phyloP scores from a whole-genome alignment of 30 jellyfish, hydroid and myxozoan species.

The Chrysaora quinquecirrha region DNA sequence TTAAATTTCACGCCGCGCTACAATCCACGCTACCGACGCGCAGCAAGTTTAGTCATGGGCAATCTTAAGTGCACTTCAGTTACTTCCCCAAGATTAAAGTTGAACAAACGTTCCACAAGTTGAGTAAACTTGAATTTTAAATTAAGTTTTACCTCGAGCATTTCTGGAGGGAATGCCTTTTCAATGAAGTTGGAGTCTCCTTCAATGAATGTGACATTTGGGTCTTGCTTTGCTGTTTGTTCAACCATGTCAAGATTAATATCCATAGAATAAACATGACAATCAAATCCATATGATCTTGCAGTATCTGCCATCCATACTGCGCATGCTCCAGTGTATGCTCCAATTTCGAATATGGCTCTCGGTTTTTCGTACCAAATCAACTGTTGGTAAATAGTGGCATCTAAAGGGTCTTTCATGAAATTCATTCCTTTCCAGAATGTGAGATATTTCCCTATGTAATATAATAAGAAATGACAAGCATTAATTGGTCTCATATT shows the following conservation, averaged over 20 bases:
- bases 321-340: constrained; percentile 92
- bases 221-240: constrained; percentile 11
- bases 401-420: constrained; percentile 80
- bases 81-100: too few species aligned
- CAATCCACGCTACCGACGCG: too few species aligned
- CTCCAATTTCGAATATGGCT: constrained; percentile 81
- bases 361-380: constrained; percentile 76
- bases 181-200: constrained; percentile 66
- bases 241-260: constrained; percentile 48
- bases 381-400: constrained; percentile 71
- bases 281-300: constrained; percentile 37
- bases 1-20: too few species aligned
- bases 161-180: constrained; percentile 41
- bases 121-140: too few species aligned
- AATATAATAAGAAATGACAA: too few species aligned
- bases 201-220: constrained; percentile 28
- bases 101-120: too few species aligned
- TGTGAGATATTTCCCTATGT: constrained; percentile 79
- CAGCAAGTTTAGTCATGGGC: too few species aligned
- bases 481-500: too few species aligned
- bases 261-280: constrained; percentile 72
- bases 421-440: constrained; percentile 78
- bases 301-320: constrained; percentile 87
- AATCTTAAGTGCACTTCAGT: too few species aligned
- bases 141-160: constrained; percentile 50